Conservation (phyloP, 2,113 vertebrate species). For the Pantherophis guttatus region DNA sequence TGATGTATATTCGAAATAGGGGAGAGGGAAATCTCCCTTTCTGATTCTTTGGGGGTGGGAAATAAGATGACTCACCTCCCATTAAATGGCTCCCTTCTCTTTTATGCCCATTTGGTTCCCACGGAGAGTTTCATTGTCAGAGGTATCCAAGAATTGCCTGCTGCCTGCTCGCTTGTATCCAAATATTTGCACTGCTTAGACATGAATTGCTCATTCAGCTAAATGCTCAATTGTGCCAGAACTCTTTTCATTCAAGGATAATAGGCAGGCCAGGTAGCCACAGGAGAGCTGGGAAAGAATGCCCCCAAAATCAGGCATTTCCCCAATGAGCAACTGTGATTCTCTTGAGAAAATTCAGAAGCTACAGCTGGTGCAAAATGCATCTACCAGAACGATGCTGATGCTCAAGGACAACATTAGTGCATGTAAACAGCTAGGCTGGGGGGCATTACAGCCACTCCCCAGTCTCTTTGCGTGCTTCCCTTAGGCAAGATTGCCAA, state of each 20-base stretch:
- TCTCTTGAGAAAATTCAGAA: neutral
- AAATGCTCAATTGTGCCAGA: conserved; percentile 56
- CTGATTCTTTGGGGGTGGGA: neutral
- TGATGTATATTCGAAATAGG: neutral
- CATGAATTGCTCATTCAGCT: conserved; percentile 56
- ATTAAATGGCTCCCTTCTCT: conserved; percentile 39
- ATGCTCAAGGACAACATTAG: neutral
- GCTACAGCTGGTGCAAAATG: neutral
- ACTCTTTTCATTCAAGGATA: conserved; percentile 55
- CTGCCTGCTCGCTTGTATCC: conserved; percentile 66
- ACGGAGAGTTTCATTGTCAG: conserved; percentile 65
- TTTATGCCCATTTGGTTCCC: conserved; percentile 68
- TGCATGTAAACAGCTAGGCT: neutral
- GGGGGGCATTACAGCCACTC: neutral
- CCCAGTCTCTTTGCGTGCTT: neutral
- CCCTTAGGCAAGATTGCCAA: neutral
- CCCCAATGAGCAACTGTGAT: rapidly evolving
- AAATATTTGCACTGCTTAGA: conserved; percentile 72
- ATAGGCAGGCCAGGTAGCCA: conserved; percentile 63
- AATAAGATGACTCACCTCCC: conserved; percentile 26
- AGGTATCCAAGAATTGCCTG: conserved; percentile 58
- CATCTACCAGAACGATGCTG: neutral
- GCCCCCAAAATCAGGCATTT: neutral
- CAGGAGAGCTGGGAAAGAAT: conserved; percentile 31
- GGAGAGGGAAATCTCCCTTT: neutral